Percentiles rank a stretch among this genome's conserved stretches.
These are phyloP conservation scores for Peromyscus attwateri DNA, from an alignment of 2,797 vertebrate genomes.

Conservation along the genomic window DNA sequence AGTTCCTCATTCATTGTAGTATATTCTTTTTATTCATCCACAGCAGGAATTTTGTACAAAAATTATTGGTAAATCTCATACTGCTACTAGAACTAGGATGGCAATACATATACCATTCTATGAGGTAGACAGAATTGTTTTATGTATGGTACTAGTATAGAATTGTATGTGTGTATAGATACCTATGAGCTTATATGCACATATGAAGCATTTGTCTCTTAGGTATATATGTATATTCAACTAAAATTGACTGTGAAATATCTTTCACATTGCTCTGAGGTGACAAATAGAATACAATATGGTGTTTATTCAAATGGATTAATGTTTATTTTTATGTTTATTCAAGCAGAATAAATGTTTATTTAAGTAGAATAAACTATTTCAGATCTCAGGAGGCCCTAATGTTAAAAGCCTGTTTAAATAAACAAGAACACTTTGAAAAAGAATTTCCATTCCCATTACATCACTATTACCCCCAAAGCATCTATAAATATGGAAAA, in stretches of 20 bases:
- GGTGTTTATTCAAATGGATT: neutral
- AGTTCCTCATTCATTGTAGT: neutral
- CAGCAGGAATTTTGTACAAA: neutral
- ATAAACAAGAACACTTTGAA: neutral
- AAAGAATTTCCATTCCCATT: neutral
- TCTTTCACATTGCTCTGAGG: neutral
- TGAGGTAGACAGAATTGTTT: neutral
- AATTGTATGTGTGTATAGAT: neutral
- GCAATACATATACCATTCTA: neutral
- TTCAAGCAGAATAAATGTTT: constrained; percentile 9
- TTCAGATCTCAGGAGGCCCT: neutral
- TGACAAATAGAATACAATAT: neutral
- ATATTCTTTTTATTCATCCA: neutral
- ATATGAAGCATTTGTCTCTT: neutral
- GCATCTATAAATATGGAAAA: neutral
- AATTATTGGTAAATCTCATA: neutral
- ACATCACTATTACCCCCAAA: neutral
- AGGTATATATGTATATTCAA: neutral
- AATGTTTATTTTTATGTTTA: constrained; percentile 7
- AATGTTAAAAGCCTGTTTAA: neutral
- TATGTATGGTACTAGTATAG: neutral
- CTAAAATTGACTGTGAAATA: neutral
- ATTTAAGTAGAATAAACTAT: neutral
- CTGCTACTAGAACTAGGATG: neutral
- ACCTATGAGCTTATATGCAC: neutral